These are phyloP conservation scores for Eidolon dupreanum DNA, from an alignment of 2,797 vertebrate genomes.

Conservation along the genomic window DNA sequence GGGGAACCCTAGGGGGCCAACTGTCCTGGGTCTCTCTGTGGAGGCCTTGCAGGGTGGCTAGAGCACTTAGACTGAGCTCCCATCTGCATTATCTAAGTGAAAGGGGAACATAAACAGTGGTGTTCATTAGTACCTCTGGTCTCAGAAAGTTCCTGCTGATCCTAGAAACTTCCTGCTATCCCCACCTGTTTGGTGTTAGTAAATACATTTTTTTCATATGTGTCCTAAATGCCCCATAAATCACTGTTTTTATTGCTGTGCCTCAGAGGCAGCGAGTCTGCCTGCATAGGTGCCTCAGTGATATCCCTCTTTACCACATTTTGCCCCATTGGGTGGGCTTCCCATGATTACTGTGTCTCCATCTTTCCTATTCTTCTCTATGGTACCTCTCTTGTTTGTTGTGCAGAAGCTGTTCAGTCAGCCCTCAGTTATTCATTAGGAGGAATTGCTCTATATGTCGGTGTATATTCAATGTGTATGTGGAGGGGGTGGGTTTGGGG, in stretches of 20 bases:
- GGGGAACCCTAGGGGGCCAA: neutral
- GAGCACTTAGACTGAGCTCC: neutral
- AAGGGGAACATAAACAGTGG: neutral
- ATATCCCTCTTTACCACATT: neutral
- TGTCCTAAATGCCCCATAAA: neutral
- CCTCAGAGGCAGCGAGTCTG: neutral
- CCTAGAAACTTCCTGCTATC: neutral
- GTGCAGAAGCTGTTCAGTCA: neutral
- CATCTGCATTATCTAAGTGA: neutral
- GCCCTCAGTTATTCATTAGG: neutral
- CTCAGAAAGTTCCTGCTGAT: neutral
- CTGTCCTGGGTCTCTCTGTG: neutral
- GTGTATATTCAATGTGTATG: neutral
- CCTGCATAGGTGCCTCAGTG: no score
- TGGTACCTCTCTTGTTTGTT: neutral
- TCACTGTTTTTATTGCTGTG: neutral
- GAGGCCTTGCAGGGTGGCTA: neutral
- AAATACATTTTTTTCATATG: neutral
- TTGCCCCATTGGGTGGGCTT: neutral
- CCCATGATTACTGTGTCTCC: neutral
- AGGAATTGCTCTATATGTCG: neutral
- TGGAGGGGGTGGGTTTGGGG: neutral
- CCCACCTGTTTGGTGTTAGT: neutral
- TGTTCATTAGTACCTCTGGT: neutral
- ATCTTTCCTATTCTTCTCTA: neutral